phyloP scores from a whole-genome alignment of 2,113 vertebrate species.

The Aix galericulata region DNA sequence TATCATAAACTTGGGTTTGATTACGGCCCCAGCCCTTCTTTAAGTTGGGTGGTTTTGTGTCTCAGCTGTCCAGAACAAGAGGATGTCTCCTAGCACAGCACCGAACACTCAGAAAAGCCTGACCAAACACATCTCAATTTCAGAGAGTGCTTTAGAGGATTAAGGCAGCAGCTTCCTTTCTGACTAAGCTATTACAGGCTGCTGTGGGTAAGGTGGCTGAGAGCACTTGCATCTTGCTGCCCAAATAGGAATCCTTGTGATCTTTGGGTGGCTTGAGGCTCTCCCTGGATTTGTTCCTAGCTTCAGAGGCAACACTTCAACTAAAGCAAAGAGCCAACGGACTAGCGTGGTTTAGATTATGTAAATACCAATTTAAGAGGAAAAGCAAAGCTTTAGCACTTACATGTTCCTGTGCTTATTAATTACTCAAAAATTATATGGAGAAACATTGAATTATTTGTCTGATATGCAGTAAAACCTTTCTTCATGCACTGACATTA shows the following conservation, averaged over 20 bases:
- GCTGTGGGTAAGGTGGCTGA: not conserved
- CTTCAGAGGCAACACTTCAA: not conserved
- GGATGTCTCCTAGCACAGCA: not conserved
- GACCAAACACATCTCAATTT: not conserved
- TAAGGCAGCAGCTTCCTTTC: not conserved
- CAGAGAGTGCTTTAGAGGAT: not conserved
- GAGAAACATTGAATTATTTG: not conserved
- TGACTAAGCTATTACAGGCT: not conserved
- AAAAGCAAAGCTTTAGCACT: not conserved
- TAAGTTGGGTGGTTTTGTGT: not conserved
- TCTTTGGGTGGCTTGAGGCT: not conserved
- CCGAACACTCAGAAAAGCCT: not conserved
- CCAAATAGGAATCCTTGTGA: not conserved
- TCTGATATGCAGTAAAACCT: not conserved
- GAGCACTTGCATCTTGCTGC: not conserved
- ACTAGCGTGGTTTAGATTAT: not conserved
- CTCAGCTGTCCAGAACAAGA: not conserved
- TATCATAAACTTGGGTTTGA: not conserved
- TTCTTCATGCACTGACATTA: not conserved
- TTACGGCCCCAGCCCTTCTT: not conserved
- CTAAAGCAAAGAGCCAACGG: not conserved
- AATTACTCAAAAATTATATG: not conserved
- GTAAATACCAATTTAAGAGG: not conserved
- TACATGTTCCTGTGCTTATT: not conserved
- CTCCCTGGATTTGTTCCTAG: not conserved